phyloP scores from a whole-genome alignment of 2,113 vertebrate species.

The Embiotoca jacksoni region DNA sequence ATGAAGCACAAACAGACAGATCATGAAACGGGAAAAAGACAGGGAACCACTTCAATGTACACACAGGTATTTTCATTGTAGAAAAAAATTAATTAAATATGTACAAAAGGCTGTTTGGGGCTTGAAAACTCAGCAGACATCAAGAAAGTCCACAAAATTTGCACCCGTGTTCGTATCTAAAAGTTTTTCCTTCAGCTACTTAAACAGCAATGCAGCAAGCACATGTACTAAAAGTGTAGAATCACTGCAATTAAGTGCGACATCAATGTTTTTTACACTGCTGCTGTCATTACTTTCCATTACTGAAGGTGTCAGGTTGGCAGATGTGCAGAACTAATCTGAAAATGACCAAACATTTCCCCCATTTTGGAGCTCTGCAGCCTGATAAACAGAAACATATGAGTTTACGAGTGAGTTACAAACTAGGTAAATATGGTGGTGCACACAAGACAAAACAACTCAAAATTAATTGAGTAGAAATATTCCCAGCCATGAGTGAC shows the following conservation, averaged over 20 bases:
- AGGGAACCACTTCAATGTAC: conserved; percentile 1
- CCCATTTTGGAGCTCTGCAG: neutral
- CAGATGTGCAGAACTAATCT: neutral
- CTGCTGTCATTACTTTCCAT: neutral
- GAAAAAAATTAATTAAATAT: neutral
- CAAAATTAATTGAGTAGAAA: no score
- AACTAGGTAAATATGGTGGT: no score
- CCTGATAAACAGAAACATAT: neutral
- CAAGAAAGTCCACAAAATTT: conserved; percentile 30
- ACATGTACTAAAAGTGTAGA: no score
- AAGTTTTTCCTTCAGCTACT: neutral
- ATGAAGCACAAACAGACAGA: conserved; percentile 41
- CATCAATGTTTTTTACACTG: no score
- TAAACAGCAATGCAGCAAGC: neutral
- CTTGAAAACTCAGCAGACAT: neutral
- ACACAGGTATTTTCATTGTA: conserved; percentile 16
- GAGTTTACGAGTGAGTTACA: no score
- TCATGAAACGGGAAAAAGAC: conserved; percentile 10
- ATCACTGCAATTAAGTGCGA: no score
- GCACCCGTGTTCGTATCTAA: neutral
- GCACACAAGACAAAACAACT: no score
- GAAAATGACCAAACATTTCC: neutral
- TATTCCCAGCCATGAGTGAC: neutral
- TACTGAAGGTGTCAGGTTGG: neutral
- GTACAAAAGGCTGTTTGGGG: neutral